A percentile compares a stretch with the other conserved stretches of the same genome.
Conservation (phyloP, 2,888 invertebrate genomes). For the Hypsopygia costalis region DNA sequence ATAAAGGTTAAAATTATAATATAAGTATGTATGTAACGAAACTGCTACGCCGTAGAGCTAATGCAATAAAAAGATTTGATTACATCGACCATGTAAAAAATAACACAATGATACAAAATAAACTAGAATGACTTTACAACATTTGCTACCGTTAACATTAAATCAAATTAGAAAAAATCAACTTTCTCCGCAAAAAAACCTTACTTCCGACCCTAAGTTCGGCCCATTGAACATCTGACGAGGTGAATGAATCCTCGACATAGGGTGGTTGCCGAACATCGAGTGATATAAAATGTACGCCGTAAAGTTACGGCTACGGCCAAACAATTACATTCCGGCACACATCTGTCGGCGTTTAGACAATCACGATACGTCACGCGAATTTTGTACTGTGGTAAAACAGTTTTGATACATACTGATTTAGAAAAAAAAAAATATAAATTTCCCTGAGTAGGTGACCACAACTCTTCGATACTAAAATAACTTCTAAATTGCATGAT, state of each 20-base stretch:
- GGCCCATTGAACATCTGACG: slow-evolving; percentile 77
- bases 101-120: no score
- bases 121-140: no score
- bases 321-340: slow-evolving; percentile 77
- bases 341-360: slow-evolving; percentile 79
- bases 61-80: no score
- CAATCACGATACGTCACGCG: slow-evolving; percentile 80
- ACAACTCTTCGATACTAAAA: no score
- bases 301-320: slow-evolving; percentile 52
- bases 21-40: no score
- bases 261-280: slow-evolving; percentile 47
- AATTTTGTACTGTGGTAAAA: slow-evolving; percentile 34
- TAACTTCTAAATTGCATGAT: no score
- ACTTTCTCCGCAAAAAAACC: slow-evolving; percentile 54
- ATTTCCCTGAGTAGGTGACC: no score
- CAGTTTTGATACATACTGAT: slow-evolving; percentile 49
- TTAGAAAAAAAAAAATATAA: no score
- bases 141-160: slow-evolving; percentile 36
- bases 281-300: slow-evolving; percentile 66
- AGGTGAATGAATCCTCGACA: slow-evolving; percentile 71
- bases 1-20: no score
- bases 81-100: no score
- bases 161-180: slow-evolving; percentile 52
- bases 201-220: slow-evolving; percentile 53
- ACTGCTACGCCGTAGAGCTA: no score